Conservation (phyloP, 1,140 invertebrate genomes). For the Drosophila seguyi region DNA sequence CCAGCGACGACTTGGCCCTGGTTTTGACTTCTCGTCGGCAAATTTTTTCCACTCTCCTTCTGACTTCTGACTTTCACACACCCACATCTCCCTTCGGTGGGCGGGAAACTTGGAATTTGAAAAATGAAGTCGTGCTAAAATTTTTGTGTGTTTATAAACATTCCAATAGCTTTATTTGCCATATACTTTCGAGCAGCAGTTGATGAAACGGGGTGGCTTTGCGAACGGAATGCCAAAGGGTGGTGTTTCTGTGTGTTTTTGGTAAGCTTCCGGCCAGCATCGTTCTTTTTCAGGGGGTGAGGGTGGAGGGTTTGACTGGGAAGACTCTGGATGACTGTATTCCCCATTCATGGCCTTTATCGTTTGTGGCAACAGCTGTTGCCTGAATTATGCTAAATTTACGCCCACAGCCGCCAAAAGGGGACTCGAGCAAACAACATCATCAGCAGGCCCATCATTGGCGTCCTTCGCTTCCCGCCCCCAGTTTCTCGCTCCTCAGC, state of each 20-base stretch:
- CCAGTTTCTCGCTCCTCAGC: not conserved
- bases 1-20: conserved; percentile 73
- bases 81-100: not conserved
- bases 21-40: conserved; percentile 53
- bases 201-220: conserved; percentile 19
- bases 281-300: conserved; percentile 8
- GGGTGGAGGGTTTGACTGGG: not conserved
- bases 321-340: conserved; percentile 47
- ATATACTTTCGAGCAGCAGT: conserved; percentile 35
- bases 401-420: conserved; percentile 66
- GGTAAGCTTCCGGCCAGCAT: conserved; percentile 52
- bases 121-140: conserved; percentile 77
- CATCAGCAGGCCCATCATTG: conserved; percentile 26
- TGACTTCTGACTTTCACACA: not conserved
- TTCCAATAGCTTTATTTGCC: conserved; percentile 70
- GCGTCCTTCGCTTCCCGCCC: conserved; percentile 8
- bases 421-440: conserved; percentile 55
- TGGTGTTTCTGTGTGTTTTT: conserved; percentile 26
- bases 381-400: conserved; percentile 83
- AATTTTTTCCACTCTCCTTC: conserved; percentile 32
- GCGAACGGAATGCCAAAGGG: conserved; percentile 21
- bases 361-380: conserved; percentile 83
- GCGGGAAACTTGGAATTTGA: conserved; percentile 69
- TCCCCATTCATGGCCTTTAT: conserved; percentile 81
- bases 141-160: conserved; percentile 81